phyloP scores from a whole-genome alignment of 2,113 vertebrate species.

The Marcusenius ussheri region DNA sequence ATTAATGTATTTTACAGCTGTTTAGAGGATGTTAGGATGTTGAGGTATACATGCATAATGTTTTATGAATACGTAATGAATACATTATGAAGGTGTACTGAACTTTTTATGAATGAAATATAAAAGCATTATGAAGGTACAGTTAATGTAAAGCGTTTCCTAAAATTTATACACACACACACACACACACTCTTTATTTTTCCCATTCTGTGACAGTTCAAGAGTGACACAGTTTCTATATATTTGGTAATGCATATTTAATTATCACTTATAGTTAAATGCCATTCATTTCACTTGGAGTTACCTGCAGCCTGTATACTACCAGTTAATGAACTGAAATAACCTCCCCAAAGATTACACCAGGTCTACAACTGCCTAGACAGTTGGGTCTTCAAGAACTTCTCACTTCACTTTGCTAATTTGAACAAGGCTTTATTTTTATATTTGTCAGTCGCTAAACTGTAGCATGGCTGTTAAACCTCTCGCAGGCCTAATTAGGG shows the following conservation, averaged over 20 bases:
- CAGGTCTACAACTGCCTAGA: constrained; percentile 68
- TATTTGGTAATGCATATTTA: constrained; percentile 80
- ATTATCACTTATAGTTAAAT: constrained; percentile 82
- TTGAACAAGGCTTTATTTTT: constrained; percentile 84
- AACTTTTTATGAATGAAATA: too few relatives aligned
- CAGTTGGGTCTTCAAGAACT: constrained; percentile 72
- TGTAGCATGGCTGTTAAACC: constrained; percentile 80
- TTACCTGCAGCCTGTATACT: constrained; percentile 74
- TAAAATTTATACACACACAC: too few relatives aligned
- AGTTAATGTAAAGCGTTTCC: too few relatives aligned
- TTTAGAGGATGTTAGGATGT: too few relatives aligned
- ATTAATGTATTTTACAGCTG: too few relatives aligned
- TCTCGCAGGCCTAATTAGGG: constrained; percentile 80
- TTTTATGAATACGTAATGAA: too few relatives aligned
- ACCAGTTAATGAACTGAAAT: constrained; percentile 80
- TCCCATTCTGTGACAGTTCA: constrained; percentile 65
- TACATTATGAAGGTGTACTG: too few relatives aligned
- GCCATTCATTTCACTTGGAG: constrained; percentile 71
- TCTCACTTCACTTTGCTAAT: constrained; percentile 78
- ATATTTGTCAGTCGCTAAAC: constrained; percentile 77
- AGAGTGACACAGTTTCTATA: constrained; percentile 70
- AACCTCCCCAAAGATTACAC: constrained; percentile 75
- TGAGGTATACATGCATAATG: too few relatives aligned
- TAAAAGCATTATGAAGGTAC: too few relatives aligned
- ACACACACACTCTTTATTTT: not conserved